Percentiles rank a stretch among this genome's conserved stretches.
phyloP scores from a whole-genome alignment of 2,888 invertebrate genomes.

The Lasioglossum malachurum region DNA sequence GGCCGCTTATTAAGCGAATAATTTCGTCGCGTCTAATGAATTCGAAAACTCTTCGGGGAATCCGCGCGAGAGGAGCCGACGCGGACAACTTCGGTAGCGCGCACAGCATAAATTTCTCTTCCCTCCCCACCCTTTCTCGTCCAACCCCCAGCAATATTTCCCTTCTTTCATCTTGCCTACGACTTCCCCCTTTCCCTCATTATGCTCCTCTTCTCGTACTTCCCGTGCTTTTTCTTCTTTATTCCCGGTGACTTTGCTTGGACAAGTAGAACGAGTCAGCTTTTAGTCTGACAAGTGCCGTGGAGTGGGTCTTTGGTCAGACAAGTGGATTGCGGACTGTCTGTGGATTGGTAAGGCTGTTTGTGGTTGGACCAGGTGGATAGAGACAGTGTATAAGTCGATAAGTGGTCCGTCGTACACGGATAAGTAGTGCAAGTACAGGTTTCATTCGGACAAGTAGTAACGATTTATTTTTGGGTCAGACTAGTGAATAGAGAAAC shows the following conservation, averaged over 20 bases:
- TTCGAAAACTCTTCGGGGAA: constrained; percentile 25
- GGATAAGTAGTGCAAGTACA: background rate
- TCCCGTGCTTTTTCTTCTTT: background rate
- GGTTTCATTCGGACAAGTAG: background rate
- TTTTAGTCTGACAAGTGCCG: background rate
- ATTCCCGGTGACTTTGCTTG: background rate
- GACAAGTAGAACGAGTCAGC: constrained; percentile 1
- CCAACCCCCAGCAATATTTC: background rate
- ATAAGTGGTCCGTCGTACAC: background rate
- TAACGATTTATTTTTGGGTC: too few relatives aligned
- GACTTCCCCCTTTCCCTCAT: background rate
- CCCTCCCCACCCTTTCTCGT: background rate
- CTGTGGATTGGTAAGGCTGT: background rate
- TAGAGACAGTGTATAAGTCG: background rate
- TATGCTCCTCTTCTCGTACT: background rate
- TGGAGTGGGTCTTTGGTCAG: background rate
- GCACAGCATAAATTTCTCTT: background rate
- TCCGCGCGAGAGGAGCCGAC: constrained; percentile 1
- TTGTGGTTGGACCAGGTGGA: background rate
- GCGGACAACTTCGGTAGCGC: constrained; percentile 6
- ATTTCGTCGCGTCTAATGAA: constrained; percentile 41
- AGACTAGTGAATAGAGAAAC: too few relatives aligned
- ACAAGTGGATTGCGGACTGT: background rate
- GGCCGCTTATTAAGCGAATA: constrained; percentile 40
- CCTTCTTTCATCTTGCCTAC: background rate